These are phyloP conservation scores for Tetrax tetrax DNA, from an alignment of 2,113 vertebrate genomes.

Conservation along the genomic window DNA sequence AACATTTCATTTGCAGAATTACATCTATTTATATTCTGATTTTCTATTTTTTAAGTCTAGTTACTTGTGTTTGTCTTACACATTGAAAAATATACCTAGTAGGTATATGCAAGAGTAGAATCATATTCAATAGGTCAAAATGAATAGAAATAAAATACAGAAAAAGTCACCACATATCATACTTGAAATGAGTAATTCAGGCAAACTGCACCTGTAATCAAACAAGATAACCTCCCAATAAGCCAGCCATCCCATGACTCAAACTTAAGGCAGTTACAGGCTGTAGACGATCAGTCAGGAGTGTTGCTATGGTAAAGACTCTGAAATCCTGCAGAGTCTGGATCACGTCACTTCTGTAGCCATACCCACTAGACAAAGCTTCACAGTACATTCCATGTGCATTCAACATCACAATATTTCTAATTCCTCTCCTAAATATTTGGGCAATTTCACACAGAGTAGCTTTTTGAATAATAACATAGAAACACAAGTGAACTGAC, in stretches of 20 bases:
- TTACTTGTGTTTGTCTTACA: not conserved
- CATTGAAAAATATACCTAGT: not conserved
- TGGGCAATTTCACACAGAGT: not conserved
- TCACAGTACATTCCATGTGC: not conserved
- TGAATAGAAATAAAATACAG: not conserved
- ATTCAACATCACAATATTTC: not conserved
- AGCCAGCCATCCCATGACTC: not conserved
- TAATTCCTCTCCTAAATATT: not conserved
- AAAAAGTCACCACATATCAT: not conserved
- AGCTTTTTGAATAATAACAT: not conserved
- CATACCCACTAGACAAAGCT: not conserved
- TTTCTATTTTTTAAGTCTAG: not conserved
- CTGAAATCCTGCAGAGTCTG: not conserved
- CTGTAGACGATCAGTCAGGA: not conserved
- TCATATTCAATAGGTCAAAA: not conserved
- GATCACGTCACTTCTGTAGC: not conserved
- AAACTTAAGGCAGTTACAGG: not conserved
- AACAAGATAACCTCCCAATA: not conserved
- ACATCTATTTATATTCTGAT: not conserved
- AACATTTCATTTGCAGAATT: not conserved
- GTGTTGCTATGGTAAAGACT: not conserved
- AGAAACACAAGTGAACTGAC: not conserved
- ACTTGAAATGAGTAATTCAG: not conserved
- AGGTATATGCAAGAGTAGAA: not conserved
- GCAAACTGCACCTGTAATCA: not conserved